Percentiles rank a stretch among this genome's conserved stretches.
Conservation (phyloP, 1,140 invertebrate species). For the Heliconius eleuchia region DNA sequence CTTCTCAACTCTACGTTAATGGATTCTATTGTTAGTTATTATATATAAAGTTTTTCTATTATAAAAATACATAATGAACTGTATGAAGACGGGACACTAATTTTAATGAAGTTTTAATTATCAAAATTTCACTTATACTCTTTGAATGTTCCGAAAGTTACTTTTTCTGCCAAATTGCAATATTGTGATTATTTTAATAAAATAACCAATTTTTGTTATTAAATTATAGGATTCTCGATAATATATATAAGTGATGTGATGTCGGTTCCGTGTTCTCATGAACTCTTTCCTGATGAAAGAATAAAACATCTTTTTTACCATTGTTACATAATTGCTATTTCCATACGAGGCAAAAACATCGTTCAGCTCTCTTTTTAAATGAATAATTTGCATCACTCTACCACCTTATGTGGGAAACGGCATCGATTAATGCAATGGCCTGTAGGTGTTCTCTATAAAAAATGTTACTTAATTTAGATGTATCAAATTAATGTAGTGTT, state of each 20-base stretch:
- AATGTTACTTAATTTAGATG: not conserved
- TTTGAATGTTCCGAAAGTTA: not conserved
- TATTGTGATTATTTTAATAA: no score
- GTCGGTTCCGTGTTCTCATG: constrained; percentile 4
- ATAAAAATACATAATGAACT: constrained; percentile 17
- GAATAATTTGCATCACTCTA: constrained; percentile 43
- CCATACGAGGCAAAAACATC: not conserved
- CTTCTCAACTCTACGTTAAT: constrained; percentile 51
- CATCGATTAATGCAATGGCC: constrained; percentile 35
- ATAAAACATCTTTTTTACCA: not conserved
- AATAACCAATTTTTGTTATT: no score
- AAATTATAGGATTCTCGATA: not conserved
- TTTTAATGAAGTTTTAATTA: not conserved
- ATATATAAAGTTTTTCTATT: constrained; percentile 36
- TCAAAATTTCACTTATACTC: not conserved
- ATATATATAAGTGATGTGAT: not conserved
- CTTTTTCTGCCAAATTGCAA: no score
- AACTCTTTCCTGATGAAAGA: not conserved
- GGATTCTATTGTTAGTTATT: constrained; percentile 44
- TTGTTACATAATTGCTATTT: not conserved
- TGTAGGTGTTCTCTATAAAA: not conserved
- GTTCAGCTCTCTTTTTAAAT: not conserved
- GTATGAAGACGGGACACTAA: not conserved
- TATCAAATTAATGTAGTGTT: not conserved
- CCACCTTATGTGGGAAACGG: constrained; percentile 50